Evolutionary conservation across 2,797 vertebrate genomes (phyloP).

Genomic region (Sus cebifrons): DNA sequence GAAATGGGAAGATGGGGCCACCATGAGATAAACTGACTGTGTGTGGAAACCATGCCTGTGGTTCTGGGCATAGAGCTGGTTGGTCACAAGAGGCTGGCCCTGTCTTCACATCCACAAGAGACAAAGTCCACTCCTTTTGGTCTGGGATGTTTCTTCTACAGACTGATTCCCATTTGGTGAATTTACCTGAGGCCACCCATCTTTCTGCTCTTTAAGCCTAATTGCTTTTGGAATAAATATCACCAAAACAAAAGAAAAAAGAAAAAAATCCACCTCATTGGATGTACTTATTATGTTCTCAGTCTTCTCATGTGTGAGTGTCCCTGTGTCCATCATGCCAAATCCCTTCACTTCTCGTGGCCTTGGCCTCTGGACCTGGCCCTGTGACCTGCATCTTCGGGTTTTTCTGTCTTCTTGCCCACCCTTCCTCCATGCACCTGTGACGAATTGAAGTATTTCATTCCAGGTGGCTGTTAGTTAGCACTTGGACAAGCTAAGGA

Average conservation of each 20-base stretch:
- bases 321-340: neutral
- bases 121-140: too few relatives aligned
- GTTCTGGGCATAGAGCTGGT: fast-evolving
- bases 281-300: neutral
- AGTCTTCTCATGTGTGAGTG: fast-evolving
- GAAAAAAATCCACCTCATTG: slow-evolving; percentile 21
- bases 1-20: neutral
- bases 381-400: neutral
- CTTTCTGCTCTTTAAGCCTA: slow-evolving; percentile 85
- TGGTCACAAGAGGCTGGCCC: too few relatives aligned
- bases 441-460: slow-evolving; percentile 90
- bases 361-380: neutral
- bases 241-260: neutral
- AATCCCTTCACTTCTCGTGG: slow-evolving; percentile 50
- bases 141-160: slow-evolving; percentile 84
- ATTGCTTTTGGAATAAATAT: slow-evolving; percentile 82
- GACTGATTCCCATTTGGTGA: slow-evolving; percentile 86
- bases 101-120: neutral
- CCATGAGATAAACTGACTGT: neutral
- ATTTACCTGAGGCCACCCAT: slow-evolving; percentile 78
- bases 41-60: fast-evolving
- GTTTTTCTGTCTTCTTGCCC: slow-evolving; percentile 51
- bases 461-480: slow-evolving; percentile 92
- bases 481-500: slow-evolving; percentile 85
- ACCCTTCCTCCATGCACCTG: slow-evolving; percentile 85